Evolutionary conservation across 2,888 invertebrate species (phyloP), one percentile per base, ranked within the genome.

Genomic region (Eurytoma californica): DNA sequence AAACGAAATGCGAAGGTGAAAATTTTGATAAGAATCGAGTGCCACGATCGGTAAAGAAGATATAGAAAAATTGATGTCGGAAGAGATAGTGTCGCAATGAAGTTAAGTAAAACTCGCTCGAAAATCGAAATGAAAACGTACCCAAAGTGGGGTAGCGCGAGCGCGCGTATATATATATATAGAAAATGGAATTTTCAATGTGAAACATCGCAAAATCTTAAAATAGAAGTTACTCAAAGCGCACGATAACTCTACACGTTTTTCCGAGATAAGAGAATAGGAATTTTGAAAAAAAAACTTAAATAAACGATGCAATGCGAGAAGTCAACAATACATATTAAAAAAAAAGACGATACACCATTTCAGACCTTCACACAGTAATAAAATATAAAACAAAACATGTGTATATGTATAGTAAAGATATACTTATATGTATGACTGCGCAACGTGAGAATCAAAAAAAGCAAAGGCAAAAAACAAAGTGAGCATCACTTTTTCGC

Each of bases 361-460:
- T 16, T 18, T 18, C 28, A 73, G 12, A 61, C n/a, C 7, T 39
- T 39, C n/a, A 61, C 51, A 51, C 51, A 74, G 16, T 24, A 67
- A 39, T 39, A 39, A 39, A 13, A 67, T 0, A 51, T n/a, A 63
- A 39, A 51, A 72, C 3, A 75, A 51, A 60, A 20, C 61, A 39
- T 18, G 68, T 70, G 60, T 72, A 72, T 72, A 57, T 77, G 69
- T 77, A 77, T 77, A 77, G 70, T 66, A 69, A 73, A 61, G 47
- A 68, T 77, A 67, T 61, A 75, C 55, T 66, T 79, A 69, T 63
- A 73, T 70, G 73, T 73, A 65, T 69, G 77, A 68, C 77, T 77
- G 67, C 76, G 67, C 69, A 65, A 55, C 72, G 75, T 80, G 72
- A 80, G 80, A 80, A 80, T 80, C 77, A 80, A 80, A n/a, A 70